These are phyloP conservation scores for Aphaenogaster floridana DNA, from an alignment of 1,140 invertebrate species.

Conservation along the genomic window DNA sequence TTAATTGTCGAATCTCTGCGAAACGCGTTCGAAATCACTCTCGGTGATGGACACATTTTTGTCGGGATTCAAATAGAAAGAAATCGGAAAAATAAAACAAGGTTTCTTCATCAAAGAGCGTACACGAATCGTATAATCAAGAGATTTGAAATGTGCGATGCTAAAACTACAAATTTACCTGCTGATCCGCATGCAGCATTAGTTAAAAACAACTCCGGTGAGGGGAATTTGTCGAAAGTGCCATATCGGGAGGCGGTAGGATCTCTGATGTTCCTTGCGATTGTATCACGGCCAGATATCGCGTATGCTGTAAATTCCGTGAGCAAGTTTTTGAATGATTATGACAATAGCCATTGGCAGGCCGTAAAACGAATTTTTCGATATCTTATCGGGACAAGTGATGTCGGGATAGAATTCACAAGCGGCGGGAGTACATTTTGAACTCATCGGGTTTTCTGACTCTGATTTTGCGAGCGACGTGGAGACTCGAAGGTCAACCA, in stretches of 20 bases:
- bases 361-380: constrained; percentile 1
- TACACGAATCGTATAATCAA: background rate
- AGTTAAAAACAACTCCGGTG: background rate
- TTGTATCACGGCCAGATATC: background rate
- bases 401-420: background rate
- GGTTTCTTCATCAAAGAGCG: background rate
- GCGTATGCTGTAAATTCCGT: background rate
- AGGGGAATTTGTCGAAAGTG: background rate
- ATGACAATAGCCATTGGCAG: constrained; percentile 44
- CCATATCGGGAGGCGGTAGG: background rate
- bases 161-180: background rate
- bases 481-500: background rate
- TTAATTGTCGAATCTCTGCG: background rate
- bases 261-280: background rate
- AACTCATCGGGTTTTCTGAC: constrained; percentile 9
- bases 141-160: background rate
- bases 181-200: constrained; percentile 7
- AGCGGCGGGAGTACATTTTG: background rate
- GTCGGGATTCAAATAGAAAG: background rate
- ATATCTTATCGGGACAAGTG: background rate
- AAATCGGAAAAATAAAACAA: background rate
- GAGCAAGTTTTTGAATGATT: constrained; percentile 72
- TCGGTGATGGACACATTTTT: background rate
- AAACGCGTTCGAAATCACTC: background rate
- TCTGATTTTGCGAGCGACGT: constrained; percentile 5